Evolutionary conservation across 2,797 vertebrate genomes (phyloP).

Genomic region (Chrosomus eos): DNA sequence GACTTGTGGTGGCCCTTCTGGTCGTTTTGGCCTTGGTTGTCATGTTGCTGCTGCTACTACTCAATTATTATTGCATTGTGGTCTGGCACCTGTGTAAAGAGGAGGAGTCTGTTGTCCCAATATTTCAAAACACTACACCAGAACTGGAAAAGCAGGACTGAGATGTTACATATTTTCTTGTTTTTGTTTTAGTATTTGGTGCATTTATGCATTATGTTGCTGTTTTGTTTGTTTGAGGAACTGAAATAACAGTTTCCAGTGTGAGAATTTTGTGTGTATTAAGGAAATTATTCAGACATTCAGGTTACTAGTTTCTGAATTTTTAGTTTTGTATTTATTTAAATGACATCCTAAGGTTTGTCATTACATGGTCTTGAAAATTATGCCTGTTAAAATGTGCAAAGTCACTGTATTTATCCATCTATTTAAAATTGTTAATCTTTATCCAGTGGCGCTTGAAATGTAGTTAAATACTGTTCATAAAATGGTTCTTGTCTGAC

Average conservation of each 20-base stretch:
- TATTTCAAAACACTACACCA: background rate
- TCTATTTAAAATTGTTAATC: constrained; percentile 12
- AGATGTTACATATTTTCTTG: background rate
- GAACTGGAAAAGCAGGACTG: background rate
- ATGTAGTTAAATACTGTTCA: constrained; percentile 10
- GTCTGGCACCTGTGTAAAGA: constrained; percentile 60
- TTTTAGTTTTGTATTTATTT: constrained; percentile 25
- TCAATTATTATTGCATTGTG: constrained; percentile 68
- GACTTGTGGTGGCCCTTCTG: constrained; percentile 47
- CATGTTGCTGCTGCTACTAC: constrained; percentile 62
- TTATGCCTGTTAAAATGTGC: background rate
- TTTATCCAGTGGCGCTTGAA: constrained; percentile 13
- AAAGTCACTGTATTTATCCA: constrained; percentile 21
- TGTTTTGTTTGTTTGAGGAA: background rate
- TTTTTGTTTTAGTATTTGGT: background rate
- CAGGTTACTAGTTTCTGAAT: background rate
- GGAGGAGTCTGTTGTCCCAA: constrained; percentile 18
- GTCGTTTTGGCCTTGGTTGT: constrained; percentile 47
- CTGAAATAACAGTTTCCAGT: background rate
- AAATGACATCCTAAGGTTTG: constrained; percentile 8
- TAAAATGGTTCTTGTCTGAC: background rate
- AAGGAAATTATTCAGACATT: constrained; percentile 17
- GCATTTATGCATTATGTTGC: background rate
- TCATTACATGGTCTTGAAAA: constrained; percentile 11
- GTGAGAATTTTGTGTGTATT: background rate